phyloP scores from a whole-genome alignment of 2,797 vertebrate genomes.

The Nyctibius grandis region DNA sequence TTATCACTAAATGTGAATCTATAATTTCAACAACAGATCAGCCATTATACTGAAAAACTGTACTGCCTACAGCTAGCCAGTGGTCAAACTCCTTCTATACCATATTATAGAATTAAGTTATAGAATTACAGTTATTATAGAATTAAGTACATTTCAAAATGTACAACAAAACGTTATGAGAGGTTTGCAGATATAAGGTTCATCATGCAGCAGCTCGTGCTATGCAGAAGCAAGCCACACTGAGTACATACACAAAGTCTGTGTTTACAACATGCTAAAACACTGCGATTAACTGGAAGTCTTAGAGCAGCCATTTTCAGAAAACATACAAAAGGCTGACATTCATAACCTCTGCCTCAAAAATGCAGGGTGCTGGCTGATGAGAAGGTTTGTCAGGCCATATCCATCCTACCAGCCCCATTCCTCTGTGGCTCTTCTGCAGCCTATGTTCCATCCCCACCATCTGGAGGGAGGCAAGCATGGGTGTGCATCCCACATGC shows the following conservation, averaged over 20 bases:
- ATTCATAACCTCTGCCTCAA: background rate
- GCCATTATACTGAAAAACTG: background rate
- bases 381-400: background rate
- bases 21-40: background rate
- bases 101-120: background rate
- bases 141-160: background rate
- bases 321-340: background rate
- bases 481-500: accelerated
- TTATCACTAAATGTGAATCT: background rate
- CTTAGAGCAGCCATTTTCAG: background rate
- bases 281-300: background rate
- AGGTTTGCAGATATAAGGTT: background rate
- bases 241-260: background rate
- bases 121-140: background rate
- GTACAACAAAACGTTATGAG: accelerated
- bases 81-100: background rate
- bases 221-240: background rate
- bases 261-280: background rate
- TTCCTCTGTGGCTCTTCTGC: background rate
- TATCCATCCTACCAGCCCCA: background rate
- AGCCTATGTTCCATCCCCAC: accelerated
- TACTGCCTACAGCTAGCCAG: background rate
- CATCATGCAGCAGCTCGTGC: background rate
- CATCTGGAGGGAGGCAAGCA: background rate
- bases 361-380: background rate